These are phyloP conservation scores for Rousettus madagascariensis DNA, from an alignment of 2,797 vertebrate species.

Conservation along the genomic window DNA sequence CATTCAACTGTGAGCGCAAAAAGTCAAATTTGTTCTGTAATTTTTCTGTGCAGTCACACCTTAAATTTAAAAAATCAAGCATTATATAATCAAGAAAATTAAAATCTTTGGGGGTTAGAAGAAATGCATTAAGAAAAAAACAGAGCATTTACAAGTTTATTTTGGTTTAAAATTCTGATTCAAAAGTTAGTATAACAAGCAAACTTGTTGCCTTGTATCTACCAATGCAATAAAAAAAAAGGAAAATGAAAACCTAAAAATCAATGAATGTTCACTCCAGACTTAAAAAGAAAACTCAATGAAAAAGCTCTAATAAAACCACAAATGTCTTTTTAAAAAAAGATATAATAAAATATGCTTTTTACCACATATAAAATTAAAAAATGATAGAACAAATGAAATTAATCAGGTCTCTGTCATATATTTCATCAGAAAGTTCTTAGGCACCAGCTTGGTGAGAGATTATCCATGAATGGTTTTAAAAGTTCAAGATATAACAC, in stretches of 20 bases:
- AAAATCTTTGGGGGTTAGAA: conserved; percentile 26
- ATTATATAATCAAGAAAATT: conserved; percentile 65
- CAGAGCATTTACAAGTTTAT: conserved; percentile 29
- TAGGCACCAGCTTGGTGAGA: conserved; percentile 33
- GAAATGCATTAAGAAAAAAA: conserved; percentile 20
- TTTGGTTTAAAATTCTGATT: neutral
- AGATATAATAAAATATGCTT: neutral
- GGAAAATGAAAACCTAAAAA: neutral
- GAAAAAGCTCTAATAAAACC: conserved; percentile 30
- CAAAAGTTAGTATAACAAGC: conserved; percentile 33
- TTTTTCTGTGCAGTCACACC: conserved; percentile 95
- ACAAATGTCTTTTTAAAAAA: neutral
- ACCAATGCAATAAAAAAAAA: conserved; percentile 21
- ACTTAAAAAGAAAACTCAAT: neutral
- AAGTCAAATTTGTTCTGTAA: conserved; percentile 96
- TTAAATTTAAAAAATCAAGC: conserved; percentile 80
- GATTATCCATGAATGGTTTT: neutral
- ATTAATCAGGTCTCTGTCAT: neutral
- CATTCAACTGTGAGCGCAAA: conserved; percentile 93
- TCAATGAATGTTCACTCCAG: neutral
- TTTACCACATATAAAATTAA: neutral
- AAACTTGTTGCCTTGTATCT: neutral
- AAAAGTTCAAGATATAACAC: neutral
- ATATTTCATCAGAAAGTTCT: conserved; percentile 13
- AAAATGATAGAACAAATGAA: neutral